phyloP scores from a whole-genome alignment of 2,113 vertebrate species.

The Rhinoptilus africanus region DNA sequence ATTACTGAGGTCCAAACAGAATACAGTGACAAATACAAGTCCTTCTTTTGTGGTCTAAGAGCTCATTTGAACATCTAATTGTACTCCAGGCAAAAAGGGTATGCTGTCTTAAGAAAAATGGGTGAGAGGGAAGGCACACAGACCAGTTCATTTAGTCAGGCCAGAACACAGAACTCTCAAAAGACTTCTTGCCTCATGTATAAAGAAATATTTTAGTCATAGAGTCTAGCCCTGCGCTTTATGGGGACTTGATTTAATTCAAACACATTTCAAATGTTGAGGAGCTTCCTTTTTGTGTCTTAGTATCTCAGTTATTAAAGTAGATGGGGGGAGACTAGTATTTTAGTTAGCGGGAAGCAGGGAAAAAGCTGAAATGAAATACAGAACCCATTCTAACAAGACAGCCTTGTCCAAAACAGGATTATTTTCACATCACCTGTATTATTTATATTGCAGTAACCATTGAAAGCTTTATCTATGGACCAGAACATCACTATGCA shows the following conservation, averaged over 20 bases:
- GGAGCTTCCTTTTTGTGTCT: neutral
- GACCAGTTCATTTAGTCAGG: neutral
- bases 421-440: neutral
- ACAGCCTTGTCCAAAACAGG: neutral
- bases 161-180: neutral
- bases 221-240: neutral
- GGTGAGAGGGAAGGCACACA: neutral
- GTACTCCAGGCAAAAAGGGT: neutral
- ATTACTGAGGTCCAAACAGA: neutral
- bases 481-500: fast-evolving
- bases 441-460: neutral
- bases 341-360: neutral
- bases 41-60: neutral
- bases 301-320: neutral
- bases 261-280: neutral
- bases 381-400: neutral
- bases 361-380: neutral
- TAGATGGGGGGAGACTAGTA: neutral
- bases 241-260: neutral
- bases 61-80: neutral
- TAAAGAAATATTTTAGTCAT: neutral
- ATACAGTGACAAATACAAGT: neutral
- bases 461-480: neutral
- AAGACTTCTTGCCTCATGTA: neutral
- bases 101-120: neutral